phyloP scores from a whole-genome alignment of 2,888 invertebrate species.

The Andricus quercusramuli region DNA sequence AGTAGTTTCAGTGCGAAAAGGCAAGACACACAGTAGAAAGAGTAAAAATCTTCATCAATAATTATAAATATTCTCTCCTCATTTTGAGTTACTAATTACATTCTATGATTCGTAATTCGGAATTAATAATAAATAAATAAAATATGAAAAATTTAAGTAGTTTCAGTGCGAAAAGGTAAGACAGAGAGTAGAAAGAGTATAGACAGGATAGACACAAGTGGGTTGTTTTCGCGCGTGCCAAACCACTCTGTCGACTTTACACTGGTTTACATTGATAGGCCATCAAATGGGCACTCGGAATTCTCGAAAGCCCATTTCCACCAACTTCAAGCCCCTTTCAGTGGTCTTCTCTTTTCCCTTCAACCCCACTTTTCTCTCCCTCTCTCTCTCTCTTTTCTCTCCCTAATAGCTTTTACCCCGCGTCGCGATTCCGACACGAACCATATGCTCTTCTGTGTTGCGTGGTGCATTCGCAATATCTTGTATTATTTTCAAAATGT shows the following conservation, averaged over 20 bases:
- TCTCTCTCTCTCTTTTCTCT: constrained; percentile 52
- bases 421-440: constrained; percentile 53
- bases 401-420: constrained; percentile 50
- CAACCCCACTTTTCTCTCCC: constrained; percentile 32
- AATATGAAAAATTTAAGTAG: background rate
- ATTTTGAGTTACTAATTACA: too few species aligned
- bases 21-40: too few species aligned
- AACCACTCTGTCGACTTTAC: constrained; percentile 63
- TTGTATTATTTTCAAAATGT: too few species aligned
- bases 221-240: constrained; percentile 44
- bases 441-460: constrained; percentile 53
- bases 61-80: too few species aligned
- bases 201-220: background rate
- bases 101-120: too few species aligned
- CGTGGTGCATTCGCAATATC: constrained; percentile 26
- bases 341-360: constrained; percentile 44
- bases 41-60: too few species aligned
- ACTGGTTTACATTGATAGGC: constrained; percentile 73
- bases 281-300: constrained; percentile 69
- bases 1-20: too few species aligned
- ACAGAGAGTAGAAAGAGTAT: background rate
- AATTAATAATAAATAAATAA: background rate
- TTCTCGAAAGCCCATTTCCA: constrained; percentile 66
- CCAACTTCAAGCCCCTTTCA: constrained; percentile 56
- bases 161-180: background rate